These are phyloP conservation scores for Clinocottus analis DNA, from an alignment of 2,113 vertebrate genomes.

Conservation along the genomic window DNA sequence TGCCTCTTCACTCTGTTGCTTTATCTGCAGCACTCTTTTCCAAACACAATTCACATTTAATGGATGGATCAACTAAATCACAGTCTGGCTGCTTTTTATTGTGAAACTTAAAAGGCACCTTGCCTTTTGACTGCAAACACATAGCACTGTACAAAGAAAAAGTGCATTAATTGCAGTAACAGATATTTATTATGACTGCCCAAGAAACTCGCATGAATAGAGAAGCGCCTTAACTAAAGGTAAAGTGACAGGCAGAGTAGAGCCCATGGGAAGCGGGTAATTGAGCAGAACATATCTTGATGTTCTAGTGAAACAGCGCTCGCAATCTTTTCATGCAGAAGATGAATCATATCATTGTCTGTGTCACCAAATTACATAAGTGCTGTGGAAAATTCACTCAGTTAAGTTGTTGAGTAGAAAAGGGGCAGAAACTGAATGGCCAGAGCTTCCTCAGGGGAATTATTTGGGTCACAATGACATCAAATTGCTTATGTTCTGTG, in stretches of 20 bases:
- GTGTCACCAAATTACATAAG: conserved; percentile 72
- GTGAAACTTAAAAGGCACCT: conserved; percentile 50
- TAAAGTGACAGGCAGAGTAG: conserved; percentile 45
- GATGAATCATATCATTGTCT: conserved; percentile 76
- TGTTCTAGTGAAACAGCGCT: conserved; percentile 62
- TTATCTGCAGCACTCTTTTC: conserved; percentile 57
- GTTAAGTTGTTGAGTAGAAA: conserved; percentile 49
- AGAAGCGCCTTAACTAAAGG: conserved; percentile 43
- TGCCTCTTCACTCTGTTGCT: conserved; percentile 41
- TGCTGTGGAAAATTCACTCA: conserved; percentile 64
- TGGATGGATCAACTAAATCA: conserved; percentile 57
- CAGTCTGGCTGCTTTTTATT: conserved; percentile 46
- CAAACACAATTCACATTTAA: conserved; percentile 65
- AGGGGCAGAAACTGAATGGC: conserved; percentile 45
- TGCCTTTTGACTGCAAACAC: conserved; percentile 47
- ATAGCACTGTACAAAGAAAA: conserved; percentile 8
- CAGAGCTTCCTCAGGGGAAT: conserved; percentile 31
- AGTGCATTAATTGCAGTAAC: conserved; percentile 36
- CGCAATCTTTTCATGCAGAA: conserved; percentile 44
- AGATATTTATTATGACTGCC: conserved; percentile 39
- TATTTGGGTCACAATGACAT: conserved; percentile 32
- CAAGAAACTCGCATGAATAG: conserved; percentile 22
- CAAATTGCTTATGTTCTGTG: conserved; percentile 7
- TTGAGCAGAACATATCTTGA: conserved; percentile 74
- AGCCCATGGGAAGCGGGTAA: conserved; percentile 59